A percentile compares a stretch with the other conserved stretches of the same genome.
phyloP scores from a whole-genome alignment of 2,113 vertebrate species.

The Hydrochoerus hydrochaeris region DNA sequence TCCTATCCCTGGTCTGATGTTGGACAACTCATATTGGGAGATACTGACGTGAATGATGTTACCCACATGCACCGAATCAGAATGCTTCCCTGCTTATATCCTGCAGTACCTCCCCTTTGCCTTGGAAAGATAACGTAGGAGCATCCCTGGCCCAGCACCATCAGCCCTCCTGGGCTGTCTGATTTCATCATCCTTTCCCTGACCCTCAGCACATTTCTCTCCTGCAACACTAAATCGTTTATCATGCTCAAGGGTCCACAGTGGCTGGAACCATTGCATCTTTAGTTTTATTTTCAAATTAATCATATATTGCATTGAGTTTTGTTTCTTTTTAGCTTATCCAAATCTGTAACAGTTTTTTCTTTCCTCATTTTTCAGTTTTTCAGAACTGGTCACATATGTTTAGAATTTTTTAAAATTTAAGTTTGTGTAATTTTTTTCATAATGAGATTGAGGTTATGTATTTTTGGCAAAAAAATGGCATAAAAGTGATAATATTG shows the following conservation, averaged over 20 bases:
- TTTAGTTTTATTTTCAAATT: background rate
- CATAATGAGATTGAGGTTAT: background rate
- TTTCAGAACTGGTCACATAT: background rate
- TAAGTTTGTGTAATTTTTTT: background rate
- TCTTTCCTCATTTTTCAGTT: background rate
- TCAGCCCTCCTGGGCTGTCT: background rate
- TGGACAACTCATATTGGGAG: background rate
- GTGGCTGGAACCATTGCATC: background rate
- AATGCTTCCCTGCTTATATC: background rate
- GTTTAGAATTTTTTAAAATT: background rate
- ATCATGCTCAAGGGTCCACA: background rate
- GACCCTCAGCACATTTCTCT: background rate
- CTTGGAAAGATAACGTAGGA: background rate
- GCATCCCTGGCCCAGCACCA: background rate
- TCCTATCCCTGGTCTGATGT: background rate
- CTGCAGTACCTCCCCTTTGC: background rate
- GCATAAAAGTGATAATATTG: background rate
- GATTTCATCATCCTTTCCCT: background rate
- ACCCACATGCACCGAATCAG: background rate
- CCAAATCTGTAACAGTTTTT: background rate
- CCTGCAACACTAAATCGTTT: background rate
- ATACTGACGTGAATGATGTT: background rate
- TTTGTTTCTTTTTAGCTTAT: background rate
- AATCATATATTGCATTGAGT: background rate
- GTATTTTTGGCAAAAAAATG: constrained; percentile 6